Evolutionary conservation across 1,140 invertebrate species (phyloP), one percentile per base, ranked within the genome.

Genomic region (Potamilus streckersoni): DNA sequence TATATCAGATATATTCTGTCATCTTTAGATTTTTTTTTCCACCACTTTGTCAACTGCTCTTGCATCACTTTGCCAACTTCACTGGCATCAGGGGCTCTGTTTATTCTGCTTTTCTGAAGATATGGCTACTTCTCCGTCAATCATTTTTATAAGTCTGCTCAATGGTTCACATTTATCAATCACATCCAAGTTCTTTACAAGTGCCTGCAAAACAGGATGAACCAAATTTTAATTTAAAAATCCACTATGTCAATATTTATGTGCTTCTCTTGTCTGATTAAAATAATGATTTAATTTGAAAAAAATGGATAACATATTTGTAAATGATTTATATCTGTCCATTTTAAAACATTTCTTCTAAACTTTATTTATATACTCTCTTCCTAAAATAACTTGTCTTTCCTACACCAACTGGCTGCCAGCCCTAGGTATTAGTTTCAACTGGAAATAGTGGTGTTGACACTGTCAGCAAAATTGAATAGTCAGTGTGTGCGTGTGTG

Each of bases 101-200:
- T 49, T 49, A 49, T 49, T 31, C 27, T 31, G 27, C 27, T 31
- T 59, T 73, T 73, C 66, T 2, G 63, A 31, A 19, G 49, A 64
- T 1, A 73, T 38, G 23, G 27, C 49, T 65, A 65, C 71, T 58
- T 65, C 57, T 31, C 71, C 71, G 66, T 73, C 71, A 73, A 73
- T 73, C 62, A 73, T 64, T 56, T 64, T 15, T 11, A 73, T 65
- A 14, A 73, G 56, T 23, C 69, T 27, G 23, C 59, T 61, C 23
- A 71, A 62, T 49, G 69, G 17, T 49, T 71, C 69, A 20, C 63
- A 62, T 59, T 71, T 20, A 55, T 55, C 63, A 14, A 61, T 31
- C n/a, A 71, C 63, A 55, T 62, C 13, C 6, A 59, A 59, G 61
- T 59, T 62, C 27, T 63, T 71, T 23, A 71, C 63, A 11, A 71